Evolutionary conservation across 2,113 vertebrate species (phyloP).

Genomic region (Electrona antarctica): DNA sequence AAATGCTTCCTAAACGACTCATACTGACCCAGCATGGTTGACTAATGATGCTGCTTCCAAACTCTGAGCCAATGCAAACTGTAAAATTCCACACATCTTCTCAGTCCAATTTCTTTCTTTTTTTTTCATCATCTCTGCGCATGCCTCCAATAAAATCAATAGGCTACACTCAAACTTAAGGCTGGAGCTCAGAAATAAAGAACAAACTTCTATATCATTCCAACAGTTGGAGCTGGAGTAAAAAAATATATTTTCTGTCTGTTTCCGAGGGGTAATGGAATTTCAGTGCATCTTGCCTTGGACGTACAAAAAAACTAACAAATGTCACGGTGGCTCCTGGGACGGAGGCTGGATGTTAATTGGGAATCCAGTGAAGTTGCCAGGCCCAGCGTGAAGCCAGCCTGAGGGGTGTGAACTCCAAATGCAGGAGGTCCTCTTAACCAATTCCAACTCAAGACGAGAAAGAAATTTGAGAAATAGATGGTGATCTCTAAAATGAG

Average conservation of each 20-base stretch:
- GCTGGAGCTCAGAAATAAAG: slow-evolving; percentile 31
- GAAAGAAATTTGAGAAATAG: slow-evolving; percentile 24
- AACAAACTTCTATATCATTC: slow-evolving; percentile 39
- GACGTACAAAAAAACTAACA: slow-evolving; percentile 47
- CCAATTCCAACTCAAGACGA: slow-evolving; percentile 37
- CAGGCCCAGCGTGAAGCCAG: slow-evolving; percentile 68
- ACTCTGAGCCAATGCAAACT: no score
- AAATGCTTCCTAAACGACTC: slow-evolving; percentile 8
- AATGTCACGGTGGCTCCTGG: slow-evolving; percentile 60
- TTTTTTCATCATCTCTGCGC: slow-evolving; percentile 8
- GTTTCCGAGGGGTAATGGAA: slow-evolving; percentile 68
- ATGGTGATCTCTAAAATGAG: slow-evolving; percentile 2
- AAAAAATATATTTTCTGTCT: slow-evolving; percentile 38
- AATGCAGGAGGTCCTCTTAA: slow-evolving; percentile 48
- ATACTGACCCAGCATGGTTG: no score
- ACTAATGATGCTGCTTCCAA: no score
- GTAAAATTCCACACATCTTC: no score
- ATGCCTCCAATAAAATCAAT: no score
- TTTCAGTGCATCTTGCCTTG: slow-evolving; percentile 51
- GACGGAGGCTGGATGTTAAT: slow-evolving; percentile 78
- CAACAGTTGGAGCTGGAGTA: slow-evolving; percentile 3
- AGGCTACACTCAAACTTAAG: not conserved
- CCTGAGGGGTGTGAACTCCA: slow-evolving; percentile 71
- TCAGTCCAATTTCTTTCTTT: no score
- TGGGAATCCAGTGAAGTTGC: slow-evolving; percentile 70